Conservation (phyloP, 2,797 vertebrate species). For the Sebastes diaconus region DNA sequence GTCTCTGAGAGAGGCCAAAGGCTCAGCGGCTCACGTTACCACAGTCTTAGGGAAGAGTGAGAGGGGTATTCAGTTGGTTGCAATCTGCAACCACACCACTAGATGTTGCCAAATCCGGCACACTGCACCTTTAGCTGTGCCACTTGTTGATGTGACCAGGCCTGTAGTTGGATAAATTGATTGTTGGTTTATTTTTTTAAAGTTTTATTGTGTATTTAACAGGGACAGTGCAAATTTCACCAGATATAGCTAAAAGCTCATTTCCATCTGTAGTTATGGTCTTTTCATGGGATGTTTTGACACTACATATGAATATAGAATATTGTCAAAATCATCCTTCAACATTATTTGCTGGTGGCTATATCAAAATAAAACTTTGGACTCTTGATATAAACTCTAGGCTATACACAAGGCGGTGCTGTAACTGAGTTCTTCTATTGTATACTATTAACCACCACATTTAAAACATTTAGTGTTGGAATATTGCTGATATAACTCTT, state of each 20-base stretch:
- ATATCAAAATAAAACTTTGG: slow-evolving; percentile 13
- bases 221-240: background rate
- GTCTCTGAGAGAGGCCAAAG: too few species aligned
- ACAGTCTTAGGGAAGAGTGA: background rate
- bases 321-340: background rate
- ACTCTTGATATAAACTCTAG: background rate
- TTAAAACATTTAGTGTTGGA: slow-evolving; percentile 21
- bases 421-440: background rate
- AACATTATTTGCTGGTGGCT: slow-evolving; percentile 39
- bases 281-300: background rate
- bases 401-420: slow-evolving; percentile 16
- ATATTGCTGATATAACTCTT: slow-evolving; percentile 15
- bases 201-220: background rate
- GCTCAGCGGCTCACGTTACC: background rate
- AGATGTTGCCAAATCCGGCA: background rate
- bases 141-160: background rate
- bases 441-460: background rate
- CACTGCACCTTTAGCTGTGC: background rate
- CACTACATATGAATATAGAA: background rate
- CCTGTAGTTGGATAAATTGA: background rate
- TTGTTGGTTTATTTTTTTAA: background rate
- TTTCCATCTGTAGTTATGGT: background rate
- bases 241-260: background rate
- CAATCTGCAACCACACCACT: background rate
- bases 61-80: background rate